A percentile compares a stretch with the other conserved stretches of the same genome.
phyloP scores from a whole-genome alignment of 2,113 vertebrate species.

The Gymnarchus niloticus region DNA sequence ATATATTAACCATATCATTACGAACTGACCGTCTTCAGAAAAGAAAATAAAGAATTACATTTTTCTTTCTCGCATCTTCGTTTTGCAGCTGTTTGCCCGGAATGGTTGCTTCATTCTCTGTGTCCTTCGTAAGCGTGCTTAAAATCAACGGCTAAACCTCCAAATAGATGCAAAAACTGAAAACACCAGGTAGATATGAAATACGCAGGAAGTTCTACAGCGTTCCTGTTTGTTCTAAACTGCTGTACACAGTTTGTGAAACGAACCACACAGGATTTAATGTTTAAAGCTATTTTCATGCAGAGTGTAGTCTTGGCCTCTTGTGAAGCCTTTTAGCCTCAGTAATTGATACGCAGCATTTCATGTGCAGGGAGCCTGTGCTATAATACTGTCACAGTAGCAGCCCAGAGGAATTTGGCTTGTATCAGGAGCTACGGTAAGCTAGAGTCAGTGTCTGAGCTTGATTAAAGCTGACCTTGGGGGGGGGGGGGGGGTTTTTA shows the following conservation, averaged over 20 bases:
- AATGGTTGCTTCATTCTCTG: neutral
- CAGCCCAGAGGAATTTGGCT: constrained; percentile 14
- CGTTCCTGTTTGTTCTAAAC: neutral
- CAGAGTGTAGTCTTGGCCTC: neutral
- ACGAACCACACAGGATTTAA: too few species aligned
- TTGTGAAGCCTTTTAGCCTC: neutral
- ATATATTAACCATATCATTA: neutral
- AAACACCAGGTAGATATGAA: too few species aligned
- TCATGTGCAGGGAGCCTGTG: neutral
- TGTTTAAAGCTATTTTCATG: neutral
- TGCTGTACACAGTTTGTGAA: too few species aligned
- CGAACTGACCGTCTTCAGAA: neutral
- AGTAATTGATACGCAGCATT: neutral
- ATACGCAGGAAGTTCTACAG: neutral
- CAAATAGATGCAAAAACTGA: too few species aligned
- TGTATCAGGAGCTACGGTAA: constrained; percentile 24
- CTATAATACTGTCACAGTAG: constrained; percentile 2
- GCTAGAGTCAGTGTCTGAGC: constrained; percentile 31
- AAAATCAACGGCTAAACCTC: neutral
- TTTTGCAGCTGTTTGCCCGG: neutral
- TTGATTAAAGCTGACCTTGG: constrained; percentile 53
- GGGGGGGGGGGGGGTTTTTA: constrained; percentile 24
- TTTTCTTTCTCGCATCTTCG: neutral
- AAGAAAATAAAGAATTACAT: neutral
- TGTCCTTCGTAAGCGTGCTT: neutral